These are phyloP conservation scores for Potorous gilbertii DNA, from an alignment of 2,797 vertebrate species.

Conservation along the genomic window DNA sequence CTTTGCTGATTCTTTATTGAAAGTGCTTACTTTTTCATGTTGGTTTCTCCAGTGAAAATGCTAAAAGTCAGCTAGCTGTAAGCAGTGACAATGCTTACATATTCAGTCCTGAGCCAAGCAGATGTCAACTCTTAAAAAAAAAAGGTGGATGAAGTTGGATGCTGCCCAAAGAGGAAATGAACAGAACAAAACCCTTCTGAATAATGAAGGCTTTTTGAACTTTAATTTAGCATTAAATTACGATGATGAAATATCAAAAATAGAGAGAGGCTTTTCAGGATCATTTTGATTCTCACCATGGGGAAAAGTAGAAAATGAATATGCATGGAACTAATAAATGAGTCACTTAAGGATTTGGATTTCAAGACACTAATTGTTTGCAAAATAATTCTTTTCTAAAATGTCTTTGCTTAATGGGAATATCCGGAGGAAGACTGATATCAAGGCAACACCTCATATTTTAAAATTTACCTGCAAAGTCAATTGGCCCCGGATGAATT, in stretches of 20 bases:
- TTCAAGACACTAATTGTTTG: neutral
- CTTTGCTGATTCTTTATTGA: slow-evolving; percentile 25
- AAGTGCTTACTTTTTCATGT: neutral
- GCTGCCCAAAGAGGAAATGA: neutral
- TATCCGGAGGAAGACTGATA: neutral
- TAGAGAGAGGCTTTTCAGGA: slow-evolving; percentile 65
- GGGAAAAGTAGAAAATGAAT: slow-evolving; percentile 52
- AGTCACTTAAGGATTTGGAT: neutral
- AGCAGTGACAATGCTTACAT: accelerated
- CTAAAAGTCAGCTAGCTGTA: too few species aligned
- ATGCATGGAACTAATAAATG: slow-evolving; percentile 52
- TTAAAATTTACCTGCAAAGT: accelerated
- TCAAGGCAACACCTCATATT: accelerated
- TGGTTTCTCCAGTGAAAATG: neutral
- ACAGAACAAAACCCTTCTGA: slow-evolving; percentile 15
- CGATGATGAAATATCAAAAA: slow-evolving; percentile 66
- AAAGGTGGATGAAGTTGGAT: neutral
- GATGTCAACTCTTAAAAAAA: neutral
- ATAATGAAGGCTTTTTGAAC: slow-evolving; percentile 51
- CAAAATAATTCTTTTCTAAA: neutral
- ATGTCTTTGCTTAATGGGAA: neutral
- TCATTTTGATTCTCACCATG: slow-evolving; percentile 66
- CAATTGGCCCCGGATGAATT: neutral
- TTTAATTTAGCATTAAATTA: slow-evolving; percentile 55
- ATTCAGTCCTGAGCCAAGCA: accelerated